phyloP scores from a whole-genome alignment of 2,113 vertebrate genomes.

The Sceloporus undulatus region DNA sequence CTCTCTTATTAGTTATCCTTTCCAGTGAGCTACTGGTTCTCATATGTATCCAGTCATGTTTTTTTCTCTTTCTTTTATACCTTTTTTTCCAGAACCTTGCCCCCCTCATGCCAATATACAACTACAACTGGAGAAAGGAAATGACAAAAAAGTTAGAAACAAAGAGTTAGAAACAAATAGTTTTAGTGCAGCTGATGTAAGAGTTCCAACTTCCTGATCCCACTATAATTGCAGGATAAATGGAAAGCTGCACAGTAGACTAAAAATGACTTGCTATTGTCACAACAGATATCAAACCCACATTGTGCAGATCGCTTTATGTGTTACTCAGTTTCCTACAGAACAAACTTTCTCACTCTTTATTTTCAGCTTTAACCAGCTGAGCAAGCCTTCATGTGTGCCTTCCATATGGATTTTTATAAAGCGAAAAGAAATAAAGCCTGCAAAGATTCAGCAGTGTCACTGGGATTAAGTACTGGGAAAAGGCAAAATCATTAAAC shows the following conservation, averaged over 20 bases:
- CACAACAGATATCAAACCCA: background rate
- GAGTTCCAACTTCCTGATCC: background rate
- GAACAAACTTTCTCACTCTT: conserved; percentile 24
- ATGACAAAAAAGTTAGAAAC: background rate
- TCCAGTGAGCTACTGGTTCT: no score
- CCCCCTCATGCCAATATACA: no score
- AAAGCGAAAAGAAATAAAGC: background rate
- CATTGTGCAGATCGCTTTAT: conserved; percentile 24
- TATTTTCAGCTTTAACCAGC: conserved; percentile 21
- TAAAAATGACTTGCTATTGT: background rate
- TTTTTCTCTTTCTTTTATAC: no score
- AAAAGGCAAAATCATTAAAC: conserved; percentile 1
- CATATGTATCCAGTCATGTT: no score
- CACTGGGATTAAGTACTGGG: background rate
- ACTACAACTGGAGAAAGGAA: no score
- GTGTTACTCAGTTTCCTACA: conserved; percentile 20
- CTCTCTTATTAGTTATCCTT: no score
- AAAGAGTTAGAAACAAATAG: background rate
- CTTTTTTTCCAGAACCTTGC: no score
- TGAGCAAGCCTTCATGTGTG: conserved; percentile 19
- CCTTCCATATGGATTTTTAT: background rate
- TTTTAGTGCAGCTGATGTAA: background rate
- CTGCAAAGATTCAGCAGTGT: background rate
- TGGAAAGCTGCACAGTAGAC: background rate
- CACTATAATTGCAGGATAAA: background rate